These are phyloP conservation scores for Mus caroli DNA, from an alignment of 2,797 vertebrate species.

Conservation along the genomic window DNA sequence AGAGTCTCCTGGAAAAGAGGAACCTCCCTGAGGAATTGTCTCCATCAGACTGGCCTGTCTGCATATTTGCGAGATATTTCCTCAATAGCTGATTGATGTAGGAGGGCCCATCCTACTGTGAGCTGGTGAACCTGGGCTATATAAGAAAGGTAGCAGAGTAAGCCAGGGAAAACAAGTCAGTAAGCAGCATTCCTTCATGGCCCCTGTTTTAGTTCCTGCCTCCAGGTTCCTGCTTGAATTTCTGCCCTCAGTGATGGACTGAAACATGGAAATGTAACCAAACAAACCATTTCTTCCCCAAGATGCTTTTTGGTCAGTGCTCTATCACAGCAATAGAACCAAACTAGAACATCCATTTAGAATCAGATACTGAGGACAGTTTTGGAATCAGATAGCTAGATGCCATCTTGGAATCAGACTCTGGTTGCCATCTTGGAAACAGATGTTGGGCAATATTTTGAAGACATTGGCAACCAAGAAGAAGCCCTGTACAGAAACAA, in stretches of 20 bases:
- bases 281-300: neutral
- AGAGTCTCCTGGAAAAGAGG: neutral
- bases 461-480: neutral
- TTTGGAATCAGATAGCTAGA: neutral
- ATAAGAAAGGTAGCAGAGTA: neutral
- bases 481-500: slow-evolving; percentile 72
- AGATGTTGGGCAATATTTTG: neutral
- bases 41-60: neutral
- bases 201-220: neutral
- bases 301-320: neutral
- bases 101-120: neutral
- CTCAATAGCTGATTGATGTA: neutral
- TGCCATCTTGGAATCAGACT: neutral
- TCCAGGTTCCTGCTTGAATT: neutral
- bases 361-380: neutral
- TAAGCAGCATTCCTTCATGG: neutral
- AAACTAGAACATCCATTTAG: neutral
- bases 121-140: neutral
- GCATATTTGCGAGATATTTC: neutral
- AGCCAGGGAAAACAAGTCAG: neutral
- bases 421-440: neutral
- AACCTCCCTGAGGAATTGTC: neutral
- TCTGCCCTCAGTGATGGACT: neutral
- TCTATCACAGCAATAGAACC: neutral
- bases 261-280: neutral